Evolutionary conservation across 2,888 invertebrate species (phyloP), one percentile per base, ranked within the genome.

Genomic region (Cybosia mesomella): DNA sequence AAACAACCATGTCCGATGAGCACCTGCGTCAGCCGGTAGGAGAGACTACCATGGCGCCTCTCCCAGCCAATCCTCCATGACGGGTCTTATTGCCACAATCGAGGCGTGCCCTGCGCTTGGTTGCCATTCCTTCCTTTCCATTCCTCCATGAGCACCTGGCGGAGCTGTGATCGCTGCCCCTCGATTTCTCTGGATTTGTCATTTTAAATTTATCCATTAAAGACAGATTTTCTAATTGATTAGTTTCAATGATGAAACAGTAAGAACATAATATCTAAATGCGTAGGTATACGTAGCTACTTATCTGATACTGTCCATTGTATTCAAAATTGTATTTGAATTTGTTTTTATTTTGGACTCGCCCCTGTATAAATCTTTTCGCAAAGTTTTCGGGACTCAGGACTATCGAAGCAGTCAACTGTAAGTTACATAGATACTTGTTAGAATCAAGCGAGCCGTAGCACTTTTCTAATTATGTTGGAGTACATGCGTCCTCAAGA

Each of bases 221-320:
- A 22, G 10, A 24, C n/a, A 32, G 2, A 61, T 67, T 67, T 67
- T 57, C 55, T 21, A 55, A 18, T 21, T 49, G 57, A 61, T 15
- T 66, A 57, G 32, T 43, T 67, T 21, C 18, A 57, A 32, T 57
- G 49, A 61, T 43, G 55, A 61, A 57, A 66, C 36, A 59, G 28
- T 54, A 54, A 55, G 24, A 55, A 66, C 10, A 34, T 39, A 34
- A 34, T 39, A 58, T 58, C 34, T 13, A 8, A 39, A 22, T 59
- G 22, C 39, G 10, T 9, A 34, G 28, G 28, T 28, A 49, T 49
- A n/a, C 49, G n/a, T n/a, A 49, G 28, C 2, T 28, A 2, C 28
- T 49, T 49, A 49, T n/a, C 9, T 8, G n/a, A 49, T 49, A 49
- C n/a, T n/a, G 2, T 49, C 18, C 9, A 49, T 49, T 49, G 49